Evolutionary conservation across 2,113 vertebrate genomes (phyloP), one percentile per base, ranked within the genome.

Genomic region (Triplophysa rosa): DNA sequence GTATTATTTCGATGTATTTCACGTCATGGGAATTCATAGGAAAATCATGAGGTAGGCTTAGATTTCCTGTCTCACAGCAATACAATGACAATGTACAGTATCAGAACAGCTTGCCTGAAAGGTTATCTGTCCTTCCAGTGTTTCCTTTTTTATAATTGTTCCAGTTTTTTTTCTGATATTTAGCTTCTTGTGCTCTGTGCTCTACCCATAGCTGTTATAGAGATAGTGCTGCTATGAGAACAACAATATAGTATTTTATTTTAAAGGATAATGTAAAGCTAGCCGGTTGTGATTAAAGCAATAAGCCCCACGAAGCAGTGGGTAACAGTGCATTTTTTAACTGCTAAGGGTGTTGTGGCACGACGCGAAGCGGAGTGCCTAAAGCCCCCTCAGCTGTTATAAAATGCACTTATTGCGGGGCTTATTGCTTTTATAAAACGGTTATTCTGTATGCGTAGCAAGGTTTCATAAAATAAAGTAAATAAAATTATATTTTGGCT

Each of bases 1-100:
- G 56, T 21, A 65, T 82, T 79, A 63, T 66, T 67, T 67, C 3
- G 12, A 8, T 45, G n/a, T 42, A 23, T 68, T 45, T 68, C 8
- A 58, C 63, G 26, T 21, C 13, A 1, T 74, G 24, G 29, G 0
- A 75, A 63, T 83, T 83, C 77, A 45, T 23, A 23, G 65, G 70
- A 83, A 79, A n/a, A 37, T 7, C 14, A 0, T 24, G 16, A 47
- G 17, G 10, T 5, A 80, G 37, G 23, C 9, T 10, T 14, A 5
- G 24, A 19, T 33, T 69, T 83, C 81, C 80, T 37, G 9, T 75
- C 65, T 64, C 17, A 29, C 61, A 26, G 23, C 8, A 47, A 12
- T 52, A 61, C 58, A 21, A 49, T 64, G 19, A 26, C n/a, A 54
- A 19, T 45, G n/a, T 26, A 23, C 3, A 26, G 47, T 62, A 19